A percentile compares a stretch with the other conserved stretches of the same genome.
These are phyloP conservation scores for Amyelois transitella DNA, from an alignment of 1,140 invertebrate species.

Conservation along the genomic window DNA sequence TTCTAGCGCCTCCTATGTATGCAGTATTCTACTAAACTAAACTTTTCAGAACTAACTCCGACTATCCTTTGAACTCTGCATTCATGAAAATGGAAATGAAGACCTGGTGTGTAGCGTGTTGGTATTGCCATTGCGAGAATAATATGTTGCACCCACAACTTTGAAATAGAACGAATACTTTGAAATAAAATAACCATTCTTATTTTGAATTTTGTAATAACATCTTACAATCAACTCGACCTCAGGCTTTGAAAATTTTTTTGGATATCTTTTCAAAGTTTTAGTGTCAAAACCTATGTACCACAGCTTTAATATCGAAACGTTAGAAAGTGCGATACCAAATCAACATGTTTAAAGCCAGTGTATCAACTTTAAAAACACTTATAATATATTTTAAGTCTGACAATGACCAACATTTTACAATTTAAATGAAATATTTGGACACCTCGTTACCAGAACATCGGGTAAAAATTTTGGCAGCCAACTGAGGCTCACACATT, in stretches of 20 bases:
- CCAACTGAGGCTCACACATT: neutral
- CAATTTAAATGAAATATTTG: neutral
- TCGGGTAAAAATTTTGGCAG: neutral
- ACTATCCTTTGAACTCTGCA: conserved; percentile 4
- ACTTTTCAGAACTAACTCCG: neutral
- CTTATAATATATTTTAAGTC: too few relatives aligned
- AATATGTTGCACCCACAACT: neutral
- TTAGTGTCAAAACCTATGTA: neutral
- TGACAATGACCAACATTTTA: too few relatives aligned
- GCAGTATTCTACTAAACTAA: neutral
- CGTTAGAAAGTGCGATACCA: too few relatives aligned
- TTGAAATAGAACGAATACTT: neutral
- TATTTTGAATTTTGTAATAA: neutral
- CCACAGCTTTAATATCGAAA: too few relatives aligned
- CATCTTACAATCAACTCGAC: too few relatives aligned
- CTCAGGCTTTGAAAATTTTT: too few relatives aligned
- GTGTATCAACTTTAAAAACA: too few relatives aligned
- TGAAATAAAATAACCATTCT: neutral
- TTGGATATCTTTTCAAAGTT: neutral
- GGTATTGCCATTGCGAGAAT: neutral
- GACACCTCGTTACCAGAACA: neutral
- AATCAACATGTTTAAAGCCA: too few relatives aligned
- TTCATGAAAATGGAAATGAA: conserved; percentile 4
- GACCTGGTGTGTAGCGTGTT: neutral
- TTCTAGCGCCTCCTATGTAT: neutral